These are phyloP conservation scores for Peromyscus attwateri DNA, from an alignment of 2,797 vertebrate species.

Conservation along the genomic window DNA sequence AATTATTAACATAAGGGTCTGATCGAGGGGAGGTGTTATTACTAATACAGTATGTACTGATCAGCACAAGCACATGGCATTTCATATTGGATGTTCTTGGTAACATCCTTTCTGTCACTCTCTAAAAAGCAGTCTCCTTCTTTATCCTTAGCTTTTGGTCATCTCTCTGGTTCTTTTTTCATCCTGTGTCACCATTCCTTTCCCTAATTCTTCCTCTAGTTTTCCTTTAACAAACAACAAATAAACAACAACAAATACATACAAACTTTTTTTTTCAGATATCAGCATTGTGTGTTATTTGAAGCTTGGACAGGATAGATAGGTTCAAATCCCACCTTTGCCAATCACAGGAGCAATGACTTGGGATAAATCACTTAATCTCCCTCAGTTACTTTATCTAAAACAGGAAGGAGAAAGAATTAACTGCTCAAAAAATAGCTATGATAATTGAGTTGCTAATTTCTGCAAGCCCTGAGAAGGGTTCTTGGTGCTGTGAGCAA, in stretches of 20 bases:
- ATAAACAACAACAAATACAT: background rate
- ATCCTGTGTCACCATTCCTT: background rate
- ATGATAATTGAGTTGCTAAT: background rate
- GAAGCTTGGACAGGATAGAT: background rate
- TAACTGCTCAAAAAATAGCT: background rate
- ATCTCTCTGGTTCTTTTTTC: background rate
- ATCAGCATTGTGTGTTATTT: background rate
- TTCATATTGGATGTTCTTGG: slow-evolving; percentile 15
- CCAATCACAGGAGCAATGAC: fast-evolving
- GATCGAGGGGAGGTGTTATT: background rate
- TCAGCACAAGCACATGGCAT: background rate
- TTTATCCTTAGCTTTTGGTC: background rate
- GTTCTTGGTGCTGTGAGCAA: background rate
- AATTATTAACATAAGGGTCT: background rate
- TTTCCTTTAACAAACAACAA: background rate
- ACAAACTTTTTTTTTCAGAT: background rate
- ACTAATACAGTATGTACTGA: background rate
- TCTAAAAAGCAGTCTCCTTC: background rate
- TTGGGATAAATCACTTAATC: background rate
- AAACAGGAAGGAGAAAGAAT: slow-evolving; percentile 14
- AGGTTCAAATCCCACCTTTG: background rate
- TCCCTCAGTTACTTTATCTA: background rate
- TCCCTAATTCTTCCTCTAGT: background rate
- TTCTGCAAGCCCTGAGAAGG: background rate
- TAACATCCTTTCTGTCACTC: background rate